These are phyloP conservation scores for Coleophora flavipennella DNA, from an alignment of 2,888 invertebrate species.

Conservation along the genomic window DNA sequence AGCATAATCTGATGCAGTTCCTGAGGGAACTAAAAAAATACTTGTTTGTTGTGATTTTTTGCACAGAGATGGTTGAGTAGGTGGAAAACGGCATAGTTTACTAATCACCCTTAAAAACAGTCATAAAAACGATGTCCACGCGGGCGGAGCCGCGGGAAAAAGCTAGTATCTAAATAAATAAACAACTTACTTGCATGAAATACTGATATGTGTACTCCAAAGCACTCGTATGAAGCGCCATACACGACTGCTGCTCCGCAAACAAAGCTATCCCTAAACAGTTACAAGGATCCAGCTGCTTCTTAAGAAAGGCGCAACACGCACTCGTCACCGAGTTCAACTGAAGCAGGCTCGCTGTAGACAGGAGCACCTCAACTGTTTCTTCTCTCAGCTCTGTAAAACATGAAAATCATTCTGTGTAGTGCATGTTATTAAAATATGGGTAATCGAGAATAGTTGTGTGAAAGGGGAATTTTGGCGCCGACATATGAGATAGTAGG, in stretches of 20 bases:
- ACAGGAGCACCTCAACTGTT: constrained; percentile 89
- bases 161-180: background rate
- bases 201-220: constrained; percentile 88
- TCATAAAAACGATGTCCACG: too few relatives aligned
- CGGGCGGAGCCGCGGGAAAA: too few relatives aligned
- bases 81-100: too few relatives aligned
- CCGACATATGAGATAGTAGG: too few relatives aligned
- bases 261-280: constrained; percentile 94
- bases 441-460: too few relatives aligned
- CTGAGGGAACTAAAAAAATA: too few relatives aligned
- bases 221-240: constrained; percentile 84
- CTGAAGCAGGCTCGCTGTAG: constrained; percentile 91
- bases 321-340: constrained; percentile 89
- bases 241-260: constrained; percentile 92
- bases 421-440: constrained; percentile 7
- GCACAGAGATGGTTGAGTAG: too few relatives aligned
- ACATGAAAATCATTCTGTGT: background rate
- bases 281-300: constrained; percentile 94
- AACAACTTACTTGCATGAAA: constrained; percentile 80
- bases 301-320: constrained; percentile 90
- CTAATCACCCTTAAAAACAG: too few relatives aligned
- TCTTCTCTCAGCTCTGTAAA: constrained; percentile 87
- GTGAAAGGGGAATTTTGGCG: too few relatives aligned
- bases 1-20: too few relatives aligned
- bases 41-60: too few relatives aligned